A percentile compares a stretch with the other conserved stretches of the same genome.
phyloP scores from a whole-genome alignment of 2,113 vertebrate species.

The Corvus hawaiiensis region DNA sequence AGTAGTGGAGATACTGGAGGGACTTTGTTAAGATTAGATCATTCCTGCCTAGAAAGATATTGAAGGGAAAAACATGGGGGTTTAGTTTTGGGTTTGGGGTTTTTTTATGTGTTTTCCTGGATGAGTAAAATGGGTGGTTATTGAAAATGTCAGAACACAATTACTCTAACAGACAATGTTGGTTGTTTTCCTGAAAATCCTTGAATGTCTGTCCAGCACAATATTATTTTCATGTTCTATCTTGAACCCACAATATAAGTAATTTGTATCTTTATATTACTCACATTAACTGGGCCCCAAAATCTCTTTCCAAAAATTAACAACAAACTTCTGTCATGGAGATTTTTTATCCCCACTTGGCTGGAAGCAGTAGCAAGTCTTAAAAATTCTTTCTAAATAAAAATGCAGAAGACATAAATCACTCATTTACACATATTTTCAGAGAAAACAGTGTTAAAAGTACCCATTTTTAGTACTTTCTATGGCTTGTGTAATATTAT shows the following conservation, averaged over 20 bases:
- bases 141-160: neutral
- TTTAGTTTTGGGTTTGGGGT: neutral
- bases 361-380: conserved; percentile 6
- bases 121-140: neutral
- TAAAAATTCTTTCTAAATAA: neutral
- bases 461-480: neutral
- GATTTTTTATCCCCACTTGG: neutral
- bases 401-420: neutral
- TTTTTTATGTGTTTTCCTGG: neutral
- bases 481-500: neutral
- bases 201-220: neutral
- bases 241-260: neutral
- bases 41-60: conserved; percentile 37
- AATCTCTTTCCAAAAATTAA: neutral
- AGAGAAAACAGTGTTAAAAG: neutral
- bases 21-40: neutral
- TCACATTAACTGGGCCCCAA: neutral
- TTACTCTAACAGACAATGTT: neutral
- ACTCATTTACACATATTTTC: neutral
- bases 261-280: neutral
- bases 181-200: neutral
- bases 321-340: neutral
- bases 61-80: neutral
- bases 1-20: neutral
- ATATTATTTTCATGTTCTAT: neutral